Conservation (phyloP, 2,888 invertebrate genomes). For the Euplexia lucipara region DNA sequence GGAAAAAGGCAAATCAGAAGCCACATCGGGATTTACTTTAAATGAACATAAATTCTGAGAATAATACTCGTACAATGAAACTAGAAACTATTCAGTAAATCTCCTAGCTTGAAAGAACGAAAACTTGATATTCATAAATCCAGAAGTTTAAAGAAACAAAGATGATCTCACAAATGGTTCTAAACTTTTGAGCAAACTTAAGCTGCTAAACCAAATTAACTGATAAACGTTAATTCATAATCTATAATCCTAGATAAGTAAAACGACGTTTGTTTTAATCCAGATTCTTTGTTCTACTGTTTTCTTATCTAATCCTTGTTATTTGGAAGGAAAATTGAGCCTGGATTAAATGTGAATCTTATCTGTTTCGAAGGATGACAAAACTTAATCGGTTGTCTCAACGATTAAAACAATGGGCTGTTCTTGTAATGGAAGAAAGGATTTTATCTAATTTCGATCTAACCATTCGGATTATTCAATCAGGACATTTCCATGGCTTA, state of each 20-base stretch:
- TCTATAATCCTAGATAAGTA: constrained; percentile 65
- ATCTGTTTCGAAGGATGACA: constrained; percentile 64
- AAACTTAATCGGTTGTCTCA: constrained; percentile 65
- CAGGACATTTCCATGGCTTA: constrained; percentile 31
- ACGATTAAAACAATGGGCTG: constrained; percentile 60
- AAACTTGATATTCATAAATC: constrained; percentile 19
- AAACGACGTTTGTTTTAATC: constrained; percentile 56
- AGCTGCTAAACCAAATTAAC: constrained; percentile 61
- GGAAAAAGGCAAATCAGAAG: background rate
- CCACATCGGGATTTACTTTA: background rate
- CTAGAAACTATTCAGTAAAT: constrained; percentile 8
- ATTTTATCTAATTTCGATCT: constrained; percentile 59
- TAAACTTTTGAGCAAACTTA: constrained; percentile 43
- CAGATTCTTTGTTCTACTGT: constrained; percentile 64
- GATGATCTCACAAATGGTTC: constrained; percentile 43
- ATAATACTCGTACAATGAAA: constrained; percentile 1
- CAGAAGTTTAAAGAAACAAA: constrained; percentile 46
- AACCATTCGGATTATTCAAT: constrained; percentile 60
- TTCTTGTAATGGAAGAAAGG: constrained; percentile 56
- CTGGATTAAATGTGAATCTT: constrained; percentile 65
- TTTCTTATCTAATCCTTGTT: constrained; percentile 64
- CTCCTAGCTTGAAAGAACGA: background rate
- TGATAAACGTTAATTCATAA: constrained; percentile 65
- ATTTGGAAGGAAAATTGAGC: constrained; percentile 65
- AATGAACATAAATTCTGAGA: background rate